Evolutionary conservation across 2,113 vertebrate species (phyloP).

Genomic region (Embiotoca jacksoni): DNA sequence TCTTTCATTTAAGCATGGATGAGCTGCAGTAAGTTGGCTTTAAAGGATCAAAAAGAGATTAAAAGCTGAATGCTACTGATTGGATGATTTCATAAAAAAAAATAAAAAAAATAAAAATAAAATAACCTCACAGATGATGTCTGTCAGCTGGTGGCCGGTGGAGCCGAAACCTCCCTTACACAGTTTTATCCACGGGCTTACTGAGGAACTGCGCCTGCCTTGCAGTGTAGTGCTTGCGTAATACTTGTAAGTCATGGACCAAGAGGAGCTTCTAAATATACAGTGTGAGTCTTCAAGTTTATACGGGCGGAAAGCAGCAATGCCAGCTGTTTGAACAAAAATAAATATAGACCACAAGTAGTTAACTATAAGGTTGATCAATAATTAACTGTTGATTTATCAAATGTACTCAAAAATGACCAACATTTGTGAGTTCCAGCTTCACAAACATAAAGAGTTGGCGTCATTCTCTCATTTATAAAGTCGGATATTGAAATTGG

Average conservation of each 20-base stretch:
- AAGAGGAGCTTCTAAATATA: constrained; percentile 26
- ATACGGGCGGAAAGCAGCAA: background rate
- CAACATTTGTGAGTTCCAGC: too few species aligned
- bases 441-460: too few species aligned
- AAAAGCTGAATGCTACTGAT: constrained; percentile 26
- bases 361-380: too few species aligned
- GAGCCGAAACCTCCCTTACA: constrained; percentile 5
- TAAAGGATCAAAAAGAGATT: constrained; percentile 57
- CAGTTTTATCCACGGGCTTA: constrained; percentile 20
- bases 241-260: constrained; percentile 39
- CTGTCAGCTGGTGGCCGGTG: constrained; percentile 23
- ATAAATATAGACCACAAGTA: background rate
- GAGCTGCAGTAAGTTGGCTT: constrained; percentile 36
- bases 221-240: constrained; percentile 45
- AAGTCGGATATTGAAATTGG: too few species aligned
- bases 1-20: constrained; percentile 25
- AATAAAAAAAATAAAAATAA: constrained; percentile 3
- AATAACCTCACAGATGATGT: constrained; percentile 13
- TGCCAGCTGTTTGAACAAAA: constrained; percentile 1
- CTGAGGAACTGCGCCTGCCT: constrained; percentile 9
- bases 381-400: too few species aligned
- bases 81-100: constrained; percentile 42
- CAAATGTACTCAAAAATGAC: too few species aligned
- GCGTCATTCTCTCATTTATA: too few species aligned
- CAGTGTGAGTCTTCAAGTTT: constrained; percentile 2